Evolutionary conservation across 2,113 vertebrate species (phyloP).

Genomic region (Dasyurus viverrinus): DNA sequence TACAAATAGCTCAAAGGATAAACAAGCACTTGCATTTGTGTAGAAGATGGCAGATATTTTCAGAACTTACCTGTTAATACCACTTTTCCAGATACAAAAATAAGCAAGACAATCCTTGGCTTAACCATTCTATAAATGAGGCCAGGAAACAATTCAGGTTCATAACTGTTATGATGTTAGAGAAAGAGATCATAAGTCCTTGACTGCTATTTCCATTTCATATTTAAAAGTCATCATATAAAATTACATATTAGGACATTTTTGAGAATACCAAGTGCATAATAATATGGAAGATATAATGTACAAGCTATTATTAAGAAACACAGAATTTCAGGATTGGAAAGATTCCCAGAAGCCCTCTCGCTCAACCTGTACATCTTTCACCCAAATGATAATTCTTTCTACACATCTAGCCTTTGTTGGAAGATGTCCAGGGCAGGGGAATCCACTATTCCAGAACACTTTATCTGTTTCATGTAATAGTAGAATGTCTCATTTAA

Average conservation of each 20-base stretch:
- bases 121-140: conserved; percentile 99
- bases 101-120: conserved; percentile 95
- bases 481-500: background rate
- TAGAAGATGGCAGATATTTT: conserved; percentile 13
- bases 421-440: background rate
- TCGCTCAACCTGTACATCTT: background rate
- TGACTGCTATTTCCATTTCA: conserved; percentile 25
- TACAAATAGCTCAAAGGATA: conserved; percentile 26
- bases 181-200: conserved; percentile 43
- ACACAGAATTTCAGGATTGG: background rate
- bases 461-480: background rate
- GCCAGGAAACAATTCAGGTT: conserved; percentile 97
- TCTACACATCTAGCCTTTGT: background rate
- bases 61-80: conserved; percentile 92
- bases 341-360: background rate
- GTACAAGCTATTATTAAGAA: background rate
- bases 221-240: conserved; percentile 14
- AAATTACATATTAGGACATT: conserved; percentile 3
- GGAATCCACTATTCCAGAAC: background rate
- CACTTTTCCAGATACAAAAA: conserved; percentile 98
- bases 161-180: conserved; percentile 88
- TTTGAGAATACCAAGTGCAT: background rate
- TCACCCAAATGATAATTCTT: background rate
- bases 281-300: background rate
- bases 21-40: conserved; percentile 8